Percentiles rank a stretch among this genome's conserved stretches.
These are phyloP conservation scores for Ooceraea biroi DNA, from an alignment of 1,140 invertebrate species.

Conservation along the genomic window DNA sequence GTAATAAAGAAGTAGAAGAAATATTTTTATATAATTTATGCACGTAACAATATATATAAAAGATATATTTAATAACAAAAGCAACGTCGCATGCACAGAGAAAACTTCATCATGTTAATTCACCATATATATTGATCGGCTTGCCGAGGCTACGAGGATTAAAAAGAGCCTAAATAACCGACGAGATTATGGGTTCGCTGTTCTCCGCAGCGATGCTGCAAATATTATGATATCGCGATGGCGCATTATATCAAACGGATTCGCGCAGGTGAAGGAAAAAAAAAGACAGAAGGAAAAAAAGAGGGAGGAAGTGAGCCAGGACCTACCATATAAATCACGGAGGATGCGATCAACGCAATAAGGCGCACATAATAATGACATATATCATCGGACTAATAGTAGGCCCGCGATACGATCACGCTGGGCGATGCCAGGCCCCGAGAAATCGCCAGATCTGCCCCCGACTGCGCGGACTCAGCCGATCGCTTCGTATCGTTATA, in stretches of 20 bases:
- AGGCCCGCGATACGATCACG: constrained; percentile 67
- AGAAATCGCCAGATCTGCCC: constrained; percentile 63
- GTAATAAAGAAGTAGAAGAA: background rate
- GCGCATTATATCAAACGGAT: constrained; percentile 58
- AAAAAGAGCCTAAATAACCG: background rate
- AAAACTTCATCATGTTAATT: background rate
- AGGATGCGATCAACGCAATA: constrained; percentile 70
- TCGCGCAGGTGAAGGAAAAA: constrained; percentile 34
- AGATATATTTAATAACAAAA: constrained; percentile 15
- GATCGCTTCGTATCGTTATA: constrained; percentile 70
- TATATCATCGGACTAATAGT: constrained; percentile 72
- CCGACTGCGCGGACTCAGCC: constrained; percentile 58
- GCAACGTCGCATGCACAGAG: background rate
- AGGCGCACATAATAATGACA: constrained; percentile 73
- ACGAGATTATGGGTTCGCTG: constrained; percentile 19
- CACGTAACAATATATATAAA: no score
- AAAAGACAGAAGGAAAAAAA: constrained; percentile 25
- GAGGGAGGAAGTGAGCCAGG: constrained; percentile 63
- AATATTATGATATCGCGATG: constrained; percentile 58
- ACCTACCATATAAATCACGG: constrained; percentile 67
- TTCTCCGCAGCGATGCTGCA: constrained; percentile 32
- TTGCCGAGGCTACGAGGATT: background rate
- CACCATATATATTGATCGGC: background rate
- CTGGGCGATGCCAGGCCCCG: constrained; percentile 58
- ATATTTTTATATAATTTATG: no score